Base-by-base conservation (phyloP, 2,113 vertebrate genomes). In the Anhinga rufa region DNA sequence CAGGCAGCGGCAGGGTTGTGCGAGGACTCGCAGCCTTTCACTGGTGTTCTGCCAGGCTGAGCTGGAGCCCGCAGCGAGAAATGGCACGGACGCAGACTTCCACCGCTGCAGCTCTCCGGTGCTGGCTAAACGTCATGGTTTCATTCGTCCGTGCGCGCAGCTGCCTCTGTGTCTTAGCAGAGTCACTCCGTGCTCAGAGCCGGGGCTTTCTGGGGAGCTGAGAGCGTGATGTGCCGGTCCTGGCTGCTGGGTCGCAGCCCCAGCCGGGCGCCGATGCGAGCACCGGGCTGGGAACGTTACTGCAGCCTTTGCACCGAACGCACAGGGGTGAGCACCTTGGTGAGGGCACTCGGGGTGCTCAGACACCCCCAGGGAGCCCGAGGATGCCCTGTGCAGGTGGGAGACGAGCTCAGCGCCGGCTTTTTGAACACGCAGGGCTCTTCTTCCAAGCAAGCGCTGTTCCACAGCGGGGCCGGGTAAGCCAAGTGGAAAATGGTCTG, bases 61-160 rank as follows among this genome's bases (percentile, higher is more conserved):
- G 25, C n/a, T 19, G 7, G 12, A 42, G 32, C 49, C 49, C 1
- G 1, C 6, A 29, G 40, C 2, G 18, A 19, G 86, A 29, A 6
- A 5, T 1, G 12, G 40, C 13, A 1, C 2, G 5, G 65, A 10
- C 3, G 8, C 64, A 1, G 34, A 3, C 5, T 19, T 19, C 28
- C 55, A 3, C 26, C 6, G 4, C 40, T 6, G 25, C 49, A 7
- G 64, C 44, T 51, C 54, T 20, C 19, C 6, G 12, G 34, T 24
- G 57, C 66, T 4, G 8, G 40, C 9, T 7, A 11, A 11, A 9
- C 19, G 0, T 5, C 3, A 1, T 6, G 21, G 25, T 26, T 66
- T 44, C 51, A 3, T 11, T 7, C 4, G 5, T 15, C 34, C 12
- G 1, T 2, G 18, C 6, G 5, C 16, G 42, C 54, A 7, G 62